Evolutionary conservation across 1,140 invertebrate species (phyloP).

Genomic region (Alviniconcha marisindica): DNA sequence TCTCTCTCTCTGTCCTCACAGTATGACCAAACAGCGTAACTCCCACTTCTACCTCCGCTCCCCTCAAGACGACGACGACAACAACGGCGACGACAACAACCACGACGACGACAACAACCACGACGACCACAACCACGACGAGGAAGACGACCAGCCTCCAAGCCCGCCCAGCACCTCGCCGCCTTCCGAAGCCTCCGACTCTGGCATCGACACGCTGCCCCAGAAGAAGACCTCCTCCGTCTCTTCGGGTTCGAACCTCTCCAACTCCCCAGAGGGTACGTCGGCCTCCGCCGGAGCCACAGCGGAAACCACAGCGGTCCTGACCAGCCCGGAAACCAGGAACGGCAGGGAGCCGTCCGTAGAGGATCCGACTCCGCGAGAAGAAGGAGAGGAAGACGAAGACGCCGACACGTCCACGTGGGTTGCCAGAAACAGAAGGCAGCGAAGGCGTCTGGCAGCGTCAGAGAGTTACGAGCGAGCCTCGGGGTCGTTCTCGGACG

Average conservation of each 20-base stretch:
- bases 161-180: not conserved
- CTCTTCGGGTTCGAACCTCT: not conserved
- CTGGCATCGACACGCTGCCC: not conserved
- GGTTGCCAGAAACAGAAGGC: conserved; percentile 1
- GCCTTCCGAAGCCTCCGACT: conserved; percentile 14
- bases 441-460: not conserved
- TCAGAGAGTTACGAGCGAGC: not conserved
- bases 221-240: not conserved
- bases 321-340: too few species aligned
- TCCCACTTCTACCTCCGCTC: not conserved
- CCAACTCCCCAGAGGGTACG: not conserved
- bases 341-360: too few species aligned
- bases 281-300: not conserved
- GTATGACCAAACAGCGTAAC: not conserved
- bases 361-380: not conserved
- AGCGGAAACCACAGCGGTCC: not conserved
- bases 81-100: not conserved
- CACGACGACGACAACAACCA: not conserved
- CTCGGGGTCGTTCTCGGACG: not conserved
- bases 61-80: not conserved
- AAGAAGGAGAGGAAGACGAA: not conserved
- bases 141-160: not conserved
- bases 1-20: not conserved
- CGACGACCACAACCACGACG: not conserved
- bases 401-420: conserved; percentile 1